Conservation (phyloP, 35 echinoderm and acorn worm genomes). For the Heliocidaris erythrogramma region DNA sequence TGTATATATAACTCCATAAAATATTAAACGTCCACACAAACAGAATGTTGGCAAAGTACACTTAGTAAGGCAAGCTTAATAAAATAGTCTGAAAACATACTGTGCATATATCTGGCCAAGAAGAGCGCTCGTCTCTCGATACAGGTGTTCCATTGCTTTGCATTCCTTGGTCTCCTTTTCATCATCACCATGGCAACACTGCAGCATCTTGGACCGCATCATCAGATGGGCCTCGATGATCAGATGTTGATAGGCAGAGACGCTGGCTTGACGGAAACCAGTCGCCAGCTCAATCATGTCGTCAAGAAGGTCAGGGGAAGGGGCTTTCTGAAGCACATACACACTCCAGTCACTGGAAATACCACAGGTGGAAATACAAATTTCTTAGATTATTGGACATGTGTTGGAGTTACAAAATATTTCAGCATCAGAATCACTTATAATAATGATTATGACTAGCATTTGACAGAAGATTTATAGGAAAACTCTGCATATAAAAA, state of each 20-base stretch:
- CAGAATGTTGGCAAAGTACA: neutral
- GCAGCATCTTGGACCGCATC: slow-evolving; percentile 28
- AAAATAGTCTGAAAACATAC: neutral
- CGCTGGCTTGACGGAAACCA: slow-evolving; percentile 30
- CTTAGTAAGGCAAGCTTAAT: neutral
- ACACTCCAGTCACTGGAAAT: slow-evolving; percentile 38
- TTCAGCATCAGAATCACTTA: too few relatives aligned
- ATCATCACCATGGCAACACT: slow-evolving; percentile 26
- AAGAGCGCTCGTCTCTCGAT: neutral
- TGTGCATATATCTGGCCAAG: slow-evolving; percentile 27
- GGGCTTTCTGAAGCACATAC: slow-evolving; percentile 29
- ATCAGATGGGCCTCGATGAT: neutral
- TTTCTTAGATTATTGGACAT: too few relatives aligned
- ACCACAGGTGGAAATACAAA: neutral
- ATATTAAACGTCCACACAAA: too few relatives aligned
- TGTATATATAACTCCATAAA: neutral
- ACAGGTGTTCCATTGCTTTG: neutral
- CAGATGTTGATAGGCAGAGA: slow-evolving; percentile 38
- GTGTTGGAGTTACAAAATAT: too few relatives aligned
- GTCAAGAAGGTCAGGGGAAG: neutral
- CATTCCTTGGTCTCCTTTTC: neutral
- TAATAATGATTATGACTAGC: too few relatives aligned
- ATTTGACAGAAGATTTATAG: too few relatives aligned
- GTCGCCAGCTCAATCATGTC: slow-evolving; percentile 45
- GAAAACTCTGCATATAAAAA: too few relatives aligned